phyloP scores from a whole-genome alignment of 2,797 vertebrate species.

The Micrastur ruficollis region DNA sequence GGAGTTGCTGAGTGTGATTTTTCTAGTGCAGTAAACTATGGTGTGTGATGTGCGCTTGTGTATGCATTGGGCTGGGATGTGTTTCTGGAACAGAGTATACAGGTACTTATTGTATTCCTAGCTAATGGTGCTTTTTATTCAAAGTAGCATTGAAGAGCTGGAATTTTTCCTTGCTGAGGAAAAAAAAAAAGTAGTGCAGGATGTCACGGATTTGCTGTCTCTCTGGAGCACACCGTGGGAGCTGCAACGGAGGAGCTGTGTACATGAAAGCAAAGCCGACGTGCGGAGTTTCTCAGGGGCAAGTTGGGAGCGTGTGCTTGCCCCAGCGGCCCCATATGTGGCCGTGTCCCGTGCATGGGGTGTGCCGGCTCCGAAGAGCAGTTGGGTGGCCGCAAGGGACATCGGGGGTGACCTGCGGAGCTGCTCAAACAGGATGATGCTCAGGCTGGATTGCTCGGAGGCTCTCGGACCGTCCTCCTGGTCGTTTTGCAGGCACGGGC shows the following conservation, averaged over 20 bases:
- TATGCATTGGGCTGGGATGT: not conserved
- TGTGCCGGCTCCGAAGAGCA: not conserved
- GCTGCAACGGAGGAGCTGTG: not conserved
- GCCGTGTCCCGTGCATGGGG: accelerated
- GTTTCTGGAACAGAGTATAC: not conserved
- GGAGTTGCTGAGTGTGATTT: not conserved
- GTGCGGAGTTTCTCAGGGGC: accelerated
- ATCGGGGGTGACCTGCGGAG: not conserved
- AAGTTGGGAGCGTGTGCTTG: accelerated
- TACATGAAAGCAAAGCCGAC: not conserved
- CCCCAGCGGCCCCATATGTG: accelerated
- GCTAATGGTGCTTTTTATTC: not conserved
- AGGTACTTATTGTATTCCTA: not conserved
- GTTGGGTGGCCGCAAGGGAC: not conserved
- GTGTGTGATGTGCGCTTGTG: not conserved
- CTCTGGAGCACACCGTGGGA: not conserved
- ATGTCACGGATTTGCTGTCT: not conserved
- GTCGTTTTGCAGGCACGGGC: accelerated
- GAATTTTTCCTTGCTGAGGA: not conserved
- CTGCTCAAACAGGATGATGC: not conserved
- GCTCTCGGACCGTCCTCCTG: accelerated
- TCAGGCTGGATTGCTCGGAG: not conserved
- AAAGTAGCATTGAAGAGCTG: not conserved
- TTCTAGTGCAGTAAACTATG: not conserved
- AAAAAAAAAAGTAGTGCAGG: not conserved